Evolutionary conservation across 2,888 invertebrate species (phyloP).

Genomic region (Diploptera punctata): DNA sequence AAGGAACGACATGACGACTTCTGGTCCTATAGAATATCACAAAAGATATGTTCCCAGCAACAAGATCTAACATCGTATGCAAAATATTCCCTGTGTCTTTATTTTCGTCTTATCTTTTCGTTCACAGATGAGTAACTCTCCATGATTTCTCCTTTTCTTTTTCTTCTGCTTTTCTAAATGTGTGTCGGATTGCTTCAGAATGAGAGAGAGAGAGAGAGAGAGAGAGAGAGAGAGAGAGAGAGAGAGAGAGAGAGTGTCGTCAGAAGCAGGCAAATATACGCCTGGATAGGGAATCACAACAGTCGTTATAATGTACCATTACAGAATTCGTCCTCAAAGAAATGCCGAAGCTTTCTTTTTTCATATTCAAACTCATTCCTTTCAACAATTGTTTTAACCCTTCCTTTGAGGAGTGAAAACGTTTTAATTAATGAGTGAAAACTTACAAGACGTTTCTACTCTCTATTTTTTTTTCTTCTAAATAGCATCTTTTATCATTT

Average conservation of each 20-base stretch:
- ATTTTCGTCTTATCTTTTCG: conserved; percentile 35
- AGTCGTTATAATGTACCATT: background rate
- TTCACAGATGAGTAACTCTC: conserved; percentile 38
- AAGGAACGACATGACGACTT: background rate
- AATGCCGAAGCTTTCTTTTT: background rate
- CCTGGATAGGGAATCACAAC: background rate
- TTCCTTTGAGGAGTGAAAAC: background rate
- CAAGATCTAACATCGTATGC: conserved; percentile 24
- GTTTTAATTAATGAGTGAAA: background rate
- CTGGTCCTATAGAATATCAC: conserved; percentile 2
- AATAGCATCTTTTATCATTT: too few relatives aligned
- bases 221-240: background rate
- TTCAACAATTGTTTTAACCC: background rate
- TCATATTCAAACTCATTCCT: too few relatives aligned
- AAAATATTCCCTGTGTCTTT: conserved; percentile 20
- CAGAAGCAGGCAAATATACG: background rate
- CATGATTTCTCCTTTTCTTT: conserved; percentile 11
- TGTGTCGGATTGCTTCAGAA: conserved; percentile 2
- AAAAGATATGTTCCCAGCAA: conserved; percentile 4
- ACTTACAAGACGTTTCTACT: too few relatives aligned
- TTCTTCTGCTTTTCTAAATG: background rate
- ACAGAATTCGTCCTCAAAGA: background rate
- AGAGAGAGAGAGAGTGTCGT: background rate
- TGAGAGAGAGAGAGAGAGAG: background rate
- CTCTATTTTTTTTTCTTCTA: too few relatives aligned